phyloP scores from a whole-genome alignment of 2,113 vertebrate species.

The Sardina pilchardus region DNA sequence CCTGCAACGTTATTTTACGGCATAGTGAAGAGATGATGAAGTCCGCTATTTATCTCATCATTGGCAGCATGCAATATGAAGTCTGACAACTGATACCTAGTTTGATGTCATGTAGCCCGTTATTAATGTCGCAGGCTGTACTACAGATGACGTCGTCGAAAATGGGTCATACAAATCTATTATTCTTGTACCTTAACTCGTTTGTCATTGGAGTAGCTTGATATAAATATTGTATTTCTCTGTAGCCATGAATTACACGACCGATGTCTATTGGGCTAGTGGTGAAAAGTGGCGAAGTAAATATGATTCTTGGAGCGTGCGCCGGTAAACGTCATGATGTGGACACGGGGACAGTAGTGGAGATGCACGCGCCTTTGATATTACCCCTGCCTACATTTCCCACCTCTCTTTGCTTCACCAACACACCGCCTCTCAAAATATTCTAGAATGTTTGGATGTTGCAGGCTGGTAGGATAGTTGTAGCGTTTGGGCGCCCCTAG shows the following conservation, averaged over 20 bases:
- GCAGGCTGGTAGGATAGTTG: neutral
- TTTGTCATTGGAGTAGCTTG: neutral
- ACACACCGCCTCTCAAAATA: neutral
- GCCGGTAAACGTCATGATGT: neutral
- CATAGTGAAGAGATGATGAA: neutral
- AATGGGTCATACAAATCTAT: neutral
- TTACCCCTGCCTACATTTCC: neutral
- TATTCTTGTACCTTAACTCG: neutral
- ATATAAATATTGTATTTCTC: neutral
- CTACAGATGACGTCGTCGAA: neutral
- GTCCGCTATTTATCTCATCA: neutral
- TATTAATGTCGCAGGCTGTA: neutral
- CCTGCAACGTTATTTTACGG: neutral
- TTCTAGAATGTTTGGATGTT: constrained; percentile 20
- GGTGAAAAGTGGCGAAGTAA: constrained; percentile 3
- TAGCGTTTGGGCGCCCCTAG: neutral
- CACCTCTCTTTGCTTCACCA: neutral
- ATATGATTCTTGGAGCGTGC: neutral
- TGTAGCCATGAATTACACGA: neutral
- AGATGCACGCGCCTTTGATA: neutral
- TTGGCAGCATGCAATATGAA: neutral
- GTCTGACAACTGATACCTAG: neutral
- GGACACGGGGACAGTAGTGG: neutral
- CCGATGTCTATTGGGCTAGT: neutral
- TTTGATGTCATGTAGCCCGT: neutral